Conservation (phyloP, 2,797 vertebrate species). For the Psittacula echo region DNA sequence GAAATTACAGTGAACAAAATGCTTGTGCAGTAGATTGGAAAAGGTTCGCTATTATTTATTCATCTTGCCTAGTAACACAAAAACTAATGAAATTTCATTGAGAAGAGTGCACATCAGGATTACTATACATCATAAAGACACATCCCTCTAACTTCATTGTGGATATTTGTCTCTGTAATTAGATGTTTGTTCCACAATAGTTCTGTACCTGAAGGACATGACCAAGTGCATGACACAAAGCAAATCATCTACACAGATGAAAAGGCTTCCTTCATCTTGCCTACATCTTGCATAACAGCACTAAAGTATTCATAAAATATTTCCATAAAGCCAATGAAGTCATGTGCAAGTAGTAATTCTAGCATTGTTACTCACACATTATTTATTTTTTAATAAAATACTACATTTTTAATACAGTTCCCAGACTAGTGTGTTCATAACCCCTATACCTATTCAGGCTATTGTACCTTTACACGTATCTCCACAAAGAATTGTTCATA, state of each 20-base stretch:
- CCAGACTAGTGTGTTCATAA: background rate
- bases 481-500: background rate
- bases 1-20: constrained; percentile 52
- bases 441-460: background rate
- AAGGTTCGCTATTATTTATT: constrained; percentile 69
- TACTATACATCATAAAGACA: constrained; percentile 25
- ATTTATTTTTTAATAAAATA: background rate
- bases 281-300: background rate
- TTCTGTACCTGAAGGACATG: constrained; percentile 32
- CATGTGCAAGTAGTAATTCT: background rate
- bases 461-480: background rate
- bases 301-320: background rate
- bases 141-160: constrained; percentile 14
- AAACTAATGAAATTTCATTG: constrained; percentile 22
- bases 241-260: constrained; percentile 30
- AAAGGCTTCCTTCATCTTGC: background rate
- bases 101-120: constrained; percentile 20
- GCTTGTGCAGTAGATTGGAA: constrained; percentile 2
- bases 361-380: background rate
- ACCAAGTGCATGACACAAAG: constrained; percentile 35
- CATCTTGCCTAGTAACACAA: constrained; percentile 31
- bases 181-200: constrained; percentile 25
- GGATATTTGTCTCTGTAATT: constrained; percentile 51
- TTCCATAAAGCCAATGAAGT: background rate
- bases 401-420: background rate